Evolutionary conservation across 1,140 invertebrate species (phyloP).

Genomic region (Drosophila sp.): DNA sequence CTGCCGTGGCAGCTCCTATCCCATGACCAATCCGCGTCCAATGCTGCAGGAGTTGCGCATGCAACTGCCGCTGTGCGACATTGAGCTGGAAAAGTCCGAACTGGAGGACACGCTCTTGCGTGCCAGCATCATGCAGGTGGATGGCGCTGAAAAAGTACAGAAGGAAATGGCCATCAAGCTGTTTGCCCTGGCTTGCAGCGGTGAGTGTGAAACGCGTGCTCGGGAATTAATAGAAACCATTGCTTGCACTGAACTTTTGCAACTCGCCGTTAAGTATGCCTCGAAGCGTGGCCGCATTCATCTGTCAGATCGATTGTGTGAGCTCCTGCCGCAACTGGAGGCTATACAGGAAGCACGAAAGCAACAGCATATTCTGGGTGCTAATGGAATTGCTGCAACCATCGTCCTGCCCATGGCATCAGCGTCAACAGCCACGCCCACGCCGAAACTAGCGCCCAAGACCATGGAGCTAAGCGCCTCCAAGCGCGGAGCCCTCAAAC

Average conservation of each 20-base stretch:
- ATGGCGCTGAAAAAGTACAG: constrained; percentile 87
- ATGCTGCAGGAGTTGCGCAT: constrained; percentile 90
- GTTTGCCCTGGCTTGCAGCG: constrained; percentile 92
- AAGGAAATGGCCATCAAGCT: constrained; percentile 94
- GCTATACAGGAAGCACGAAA: constrained; percentile 73
- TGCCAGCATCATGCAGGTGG: constrained; percentile 86
- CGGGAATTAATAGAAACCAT: constrained; percentile 94
- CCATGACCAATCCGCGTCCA: constrained; percentile 93
- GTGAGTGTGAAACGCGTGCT: constrained; percentile 93
- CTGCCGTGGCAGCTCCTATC: constrained; percentile 95
- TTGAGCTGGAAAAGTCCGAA: constrained; percentile 91
- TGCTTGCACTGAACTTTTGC: constrained; percentile 90
- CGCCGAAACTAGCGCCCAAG: constrained; percentile 69
- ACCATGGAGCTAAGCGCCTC: constrained; percentile 67
- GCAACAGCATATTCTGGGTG: constrained; percentile 63
- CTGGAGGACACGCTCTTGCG: constrained; percentile 92
- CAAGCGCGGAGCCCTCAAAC: constrained; percentile 66
- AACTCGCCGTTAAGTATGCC: constrained; percentile 95
- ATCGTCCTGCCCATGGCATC: constrained; percentile 63
- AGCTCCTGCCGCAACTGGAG: constrained; percentile 78
- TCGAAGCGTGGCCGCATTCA: constrained; percentile 90
- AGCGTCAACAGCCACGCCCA: constrained; percentile 11
- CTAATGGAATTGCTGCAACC: constrained; percentile 64
- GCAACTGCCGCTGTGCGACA: constrained; percentile 92
- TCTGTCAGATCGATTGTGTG: constrained; percentile 90